These are phyloP conservation scores for Hirundo rustica DNA, from an alignment of 2,797 vertebrate genomes.

Conservation along the genomic window DNA sequence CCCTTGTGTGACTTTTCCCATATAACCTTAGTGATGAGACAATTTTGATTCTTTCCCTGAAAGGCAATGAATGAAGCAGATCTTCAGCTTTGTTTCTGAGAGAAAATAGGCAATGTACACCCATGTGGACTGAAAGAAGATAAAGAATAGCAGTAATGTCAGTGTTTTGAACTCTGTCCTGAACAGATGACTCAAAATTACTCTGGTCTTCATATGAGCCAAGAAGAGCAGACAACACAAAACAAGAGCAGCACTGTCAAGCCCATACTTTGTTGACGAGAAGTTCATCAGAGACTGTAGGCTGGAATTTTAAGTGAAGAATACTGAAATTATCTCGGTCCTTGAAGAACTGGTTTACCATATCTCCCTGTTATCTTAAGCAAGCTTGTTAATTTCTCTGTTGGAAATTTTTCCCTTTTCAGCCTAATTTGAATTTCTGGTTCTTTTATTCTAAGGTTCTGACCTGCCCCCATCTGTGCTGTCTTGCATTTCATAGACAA, in stretches of 20 bases:
- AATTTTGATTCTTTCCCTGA: slow-evolving; percentile 4
- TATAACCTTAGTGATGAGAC: not conserved
- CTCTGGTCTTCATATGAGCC: not conserved
- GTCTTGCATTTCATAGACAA: not conserved
- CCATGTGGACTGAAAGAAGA: not conserved
- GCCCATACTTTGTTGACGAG: not conserved
- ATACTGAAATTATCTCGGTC: not conserved
- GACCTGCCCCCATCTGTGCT: not conserved
- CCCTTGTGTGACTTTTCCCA: not conserved
- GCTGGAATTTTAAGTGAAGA: slow-evolving; percentile 21
- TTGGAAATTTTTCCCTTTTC: not conserved
- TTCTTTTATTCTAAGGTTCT: not conserved
- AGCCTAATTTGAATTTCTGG: slow-evolving; percentile 16
- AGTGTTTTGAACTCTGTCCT: not conserved
- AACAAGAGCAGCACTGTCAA: not conserved
- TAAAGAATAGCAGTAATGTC: not conserved
- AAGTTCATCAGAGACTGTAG: not conserved
- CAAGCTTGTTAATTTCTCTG: not conserved
- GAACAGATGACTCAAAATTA: not conserved
- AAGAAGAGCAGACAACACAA: not conserved
- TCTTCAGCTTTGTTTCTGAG: slow-evolving; percentile 15
- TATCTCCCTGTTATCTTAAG: not conserved
- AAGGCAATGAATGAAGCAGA: not conserved
- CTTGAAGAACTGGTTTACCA: not conserved
- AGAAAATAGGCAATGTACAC: not conserved